These are phyloP conservation scores for Anseranas semipalmata DNA, from an alignment of 2,113 vertebrate species.

Conservation along the genomic window DNA sequence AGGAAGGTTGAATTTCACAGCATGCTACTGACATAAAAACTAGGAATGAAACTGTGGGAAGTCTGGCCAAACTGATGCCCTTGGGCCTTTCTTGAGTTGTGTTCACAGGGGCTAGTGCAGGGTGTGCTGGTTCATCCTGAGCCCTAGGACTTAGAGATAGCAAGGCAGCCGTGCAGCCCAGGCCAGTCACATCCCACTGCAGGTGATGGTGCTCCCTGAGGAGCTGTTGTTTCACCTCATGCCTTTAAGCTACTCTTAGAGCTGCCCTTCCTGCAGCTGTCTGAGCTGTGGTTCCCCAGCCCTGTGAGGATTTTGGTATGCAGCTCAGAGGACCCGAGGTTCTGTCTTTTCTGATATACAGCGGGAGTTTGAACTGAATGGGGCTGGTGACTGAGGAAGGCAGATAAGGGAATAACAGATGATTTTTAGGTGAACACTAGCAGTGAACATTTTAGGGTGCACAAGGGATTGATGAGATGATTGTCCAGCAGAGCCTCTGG, in stretches of 20 bases:
- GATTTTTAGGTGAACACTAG: not conserved
- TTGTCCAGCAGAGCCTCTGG: not conserved
- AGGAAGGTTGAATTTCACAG: not conserved
- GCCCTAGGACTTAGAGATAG: accelerated
- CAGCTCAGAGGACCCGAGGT: not conserved
- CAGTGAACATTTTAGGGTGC: not conserved
- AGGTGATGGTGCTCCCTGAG: accelerated
- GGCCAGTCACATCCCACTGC: accelerated
- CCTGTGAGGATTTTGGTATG: not conserved
- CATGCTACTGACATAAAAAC: not conserved
- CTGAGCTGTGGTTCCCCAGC: not conserved
- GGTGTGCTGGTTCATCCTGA: not conserved
- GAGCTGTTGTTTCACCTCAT: not conserved
- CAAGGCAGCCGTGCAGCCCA: accelerated
- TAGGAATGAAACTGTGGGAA: not conserved
- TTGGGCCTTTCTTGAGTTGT: not conserved
- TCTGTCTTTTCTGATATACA: not conserved
- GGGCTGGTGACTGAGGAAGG: not conserved
- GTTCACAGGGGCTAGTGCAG: accelerated
- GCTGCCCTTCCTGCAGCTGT: not conserved
- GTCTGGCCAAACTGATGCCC: not conserved
- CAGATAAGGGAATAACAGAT: not conserved
- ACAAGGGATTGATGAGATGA: not conserved
- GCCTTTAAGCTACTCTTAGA: not conserved
- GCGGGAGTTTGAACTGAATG: not conserved